Percentiles rank a stretch among this genome's conserved stretches.
phyloP scores from a whole-genome alignment of 1,140 invertebrate genomes.

The Pogonus chalceus region DNA sequence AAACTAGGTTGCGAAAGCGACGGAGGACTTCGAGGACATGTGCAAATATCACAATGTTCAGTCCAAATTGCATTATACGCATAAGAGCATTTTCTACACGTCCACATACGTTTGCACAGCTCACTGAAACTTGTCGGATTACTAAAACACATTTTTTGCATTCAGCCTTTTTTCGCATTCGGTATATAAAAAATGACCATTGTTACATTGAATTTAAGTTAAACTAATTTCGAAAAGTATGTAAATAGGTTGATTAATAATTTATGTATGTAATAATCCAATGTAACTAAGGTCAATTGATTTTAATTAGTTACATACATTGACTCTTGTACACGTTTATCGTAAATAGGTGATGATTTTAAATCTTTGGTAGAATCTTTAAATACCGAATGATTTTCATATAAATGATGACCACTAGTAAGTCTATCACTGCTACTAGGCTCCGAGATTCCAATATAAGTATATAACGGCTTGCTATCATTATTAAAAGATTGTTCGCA shows the following conservation, averaged over 20 bases:
- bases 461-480: conserved; percentile 35
- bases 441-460: conserved; percentile 48
- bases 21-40: conserved; percentile 49
- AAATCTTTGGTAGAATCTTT: background rate
- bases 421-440: conserved; percentile 25
- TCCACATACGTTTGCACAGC: conserved; percentile 59
- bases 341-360: background rate
- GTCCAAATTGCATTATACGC: conserved; percentile 75
- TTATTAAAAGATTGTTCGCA: no score
- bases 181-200: background rate
- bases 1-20: conserved; percentile 55
- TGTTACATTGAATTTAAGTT: background rate
- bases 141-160: conserved; percentile 12
- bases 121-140: conserved; percentile 23
- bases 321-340: conserved; percentile 1
- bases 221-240: background rate
- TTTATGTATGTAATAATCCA: conserved; percentile 16
- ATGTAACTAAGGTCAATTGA: conserved; percentile 8
- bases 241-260: conserved; percentile 5
- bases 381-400: background rate
- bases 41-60: conserved; percentile 69
- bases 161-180: background rate
- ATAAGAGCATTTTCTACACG: conserved; percentile 76
- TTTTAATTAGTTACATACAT: background rate
- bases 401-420: background rate